Evolutionary conservation across 2,888 invertebrate genomes (phyloP).

Genomic region (Sialis lutaria): DNA sequence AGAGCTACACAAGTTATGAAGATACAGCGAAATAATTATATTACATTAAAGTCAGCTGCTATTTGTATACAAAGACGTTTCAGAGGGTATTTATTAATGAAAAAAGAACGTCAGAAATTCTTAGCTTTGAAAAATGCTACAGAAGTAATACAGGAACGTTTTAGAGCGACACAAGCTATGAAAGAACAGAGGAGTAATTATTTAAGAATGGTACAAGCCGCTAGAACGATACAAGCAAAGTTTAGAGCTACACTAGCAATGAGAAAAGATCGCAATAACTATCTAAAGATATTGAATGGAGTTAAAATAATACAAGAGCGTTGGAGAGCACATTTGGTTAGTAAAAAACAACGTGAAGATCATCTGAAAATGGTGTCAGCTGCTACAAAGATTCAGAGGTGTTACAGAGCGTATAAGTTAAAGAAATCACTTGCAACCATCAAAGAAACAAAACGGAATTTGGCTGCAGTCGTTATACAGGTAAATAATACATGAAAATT

Average conservation of each 20-base stretch:
- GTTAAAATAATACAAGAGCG: slow-evolving; percentile 26
- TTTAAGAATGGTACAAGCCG: slow-evolving; percentile 12
- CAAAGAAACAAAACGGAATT: slow-evolving; percentile 9
- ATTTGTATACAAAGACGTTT: slow-evolving; percentile 32
- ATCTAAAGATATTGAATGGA: slow-evolving; percentile 21
- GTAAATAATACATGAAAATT: slow-evolving; percentile 16
- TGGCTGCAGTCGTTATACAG: slow-evolving; percentile 44
- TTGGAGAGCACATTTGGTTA: slow-evolving; percentile 18
- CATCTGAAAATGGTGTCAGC: slow-evolving; percentile 19
- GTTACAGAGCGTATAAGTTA: slow-evolving; percentile 22
- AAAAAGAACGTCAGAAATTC: slow-evolving; percentile 22
- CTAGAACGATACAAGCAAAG: slow-evolving; percentile 17
- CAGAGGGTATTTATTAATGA: slow-evolving; percentile 26
- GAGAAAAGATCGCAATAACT: slow-evolving; percentile 22
- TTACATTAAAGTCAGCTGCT: slow-evolving; percentile 18
- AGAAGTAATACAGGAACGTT: slow-evolving; percentile 17
- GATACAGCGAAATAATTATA: slow-evolving; percentile 7
- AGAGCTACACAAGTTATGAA: slow-evolving; percentile 18
- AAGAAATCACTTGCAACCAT: slow-evolving; percentile 23
- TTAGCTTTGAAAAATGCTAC: slow-evolving; percentile 19
- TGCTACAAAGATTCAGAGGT: slow-evolving; percentile 21
- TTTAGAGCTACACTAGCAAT: slow-evolving; percentile 25
- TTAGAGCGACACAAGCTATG: slow-evolving; percentile 16
- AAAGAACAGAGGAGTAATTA: slow-evolving; percentile 12
- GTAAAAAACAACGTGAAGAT: slow-evolving; percentile 15